Base-by-base conservation (phyloP, 2,888 invertebrate genomes). In the Lasius fuliginosus region DNA sequence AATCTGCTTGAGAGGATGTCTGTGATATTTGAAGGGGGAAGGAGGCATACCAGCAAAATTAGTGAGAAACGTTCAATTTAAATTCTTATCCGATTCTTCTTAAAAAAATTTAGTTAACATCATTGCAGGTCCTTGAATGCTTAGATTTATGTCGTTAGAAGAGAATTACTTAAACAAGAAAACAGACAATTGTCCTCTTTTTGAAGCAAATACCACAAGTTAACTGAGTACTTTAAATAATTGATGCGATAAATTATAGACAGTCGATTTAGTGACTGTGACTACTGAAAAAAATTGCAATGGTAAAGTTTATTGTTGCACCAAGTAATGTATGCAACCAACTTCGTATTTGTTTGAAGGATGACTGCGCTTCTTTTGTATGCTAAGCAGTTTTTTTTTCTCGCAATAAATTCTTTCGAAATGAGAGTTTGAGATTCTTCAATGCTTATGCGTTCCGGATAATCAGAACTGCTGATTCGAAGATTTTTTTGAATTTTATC, bases 1-100 rank as follows among this genome's bases (percentile, higher is more conserved):
- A 89, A 85, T 82, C 74, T 84, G 82, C 42, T 82, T 65, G 56
- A 65, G 67, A 82, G 40, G 18, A 42, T 69, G 65, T 58, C 58
- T 42, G 42, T 27, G n/a, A 36, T 18, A 74, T 8, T 46, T n/a
- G 18, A 6, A 40, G n/a, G n/a, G 8, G n/a, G n/a, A 6, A 46
- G 18, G 5, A 46, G 46, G 11, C 1, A 33, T 9, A n/a, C n/a
- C 12, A 74, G 12, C 12, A 8, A 56, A 40, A 56, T 8, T 49
- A 49, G 46, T 30, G 23, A 36, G 12, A 6, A 27, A 36, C n/a
- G 6, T 27, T 65, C 15, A 5, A 27, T 12, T 42, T 4, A 36
- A 36, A 65, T 65, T 15, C 30, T 33, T 15, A 30, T 30, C 30
- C 8, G 15, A 30, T 30, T 42, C 8, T 62, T 33, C 8, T 15